These are phyloP conservation scores for Hylomyscus alleni DNA, from an alignment of 2,797 vertebrate species.

Conservation along the genomic window DNA sequence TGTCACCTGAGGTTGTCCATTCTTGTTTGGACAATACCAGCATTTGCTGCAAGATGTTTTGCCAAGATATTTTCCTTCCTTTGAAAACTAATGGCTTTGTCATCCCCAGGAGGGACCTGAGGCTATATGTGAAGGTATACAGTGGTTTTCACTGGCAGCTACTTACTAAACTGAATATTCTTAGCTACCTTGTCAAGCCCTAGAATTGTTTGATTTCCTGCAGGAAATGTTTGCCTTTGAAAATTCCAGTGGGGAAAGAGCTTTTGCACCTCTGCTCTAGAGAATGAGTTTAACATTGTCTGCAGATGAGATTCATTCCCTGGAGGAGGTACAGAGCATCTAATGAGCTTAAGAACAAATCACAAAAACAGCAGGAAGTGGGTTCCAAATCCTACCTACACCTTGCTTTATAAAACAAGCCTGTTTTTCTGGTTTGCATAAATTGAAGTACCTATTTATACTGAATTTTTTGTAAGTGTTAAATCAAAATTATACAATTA, in stretches of 20 bases:
- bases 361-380: constrained; percentile 54
- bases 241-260: constrained; percentile 65
- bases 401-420: constrained; percentile 36
- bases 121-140: not conserved
- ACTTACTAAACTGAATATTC: constrained; percentile 75
- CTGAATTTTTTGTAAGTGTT: not conserved
- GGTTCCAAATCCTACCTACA: constrained; percentile 13
- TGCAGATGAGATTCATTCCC: constrained; percentile 79
- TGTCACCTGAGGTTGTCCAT: constrained; percentile 4
- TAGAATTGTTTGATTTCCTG: constrained; percentile 76
- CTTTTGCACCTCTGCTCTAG: constrained; percentile 63
- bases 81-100: not conserved
- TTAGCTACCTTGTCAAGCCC: constrained; percentile 73
- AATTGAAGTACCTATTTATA: not conserved
- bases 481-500: not conserved
- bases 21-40: not conserved
- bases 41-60: constrained; percentile 22
- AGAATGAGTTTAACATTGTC: constrained; percentile 78
- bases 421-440: constrained; percentile 15
- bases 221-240: constrained; percentile 82
- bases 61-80: not conserved
- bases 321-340: constrained; percentile 1
- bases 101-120: constrained; percentile 32
- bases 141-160: constrained; percentile 40
- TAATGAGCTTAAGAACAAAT: constrained; percentile 79